These are phyloP conservation scores for Sorex araneus DNA, from an alignment of 2,113 vertebrate species.

Conservation along the genomic window DNA sequence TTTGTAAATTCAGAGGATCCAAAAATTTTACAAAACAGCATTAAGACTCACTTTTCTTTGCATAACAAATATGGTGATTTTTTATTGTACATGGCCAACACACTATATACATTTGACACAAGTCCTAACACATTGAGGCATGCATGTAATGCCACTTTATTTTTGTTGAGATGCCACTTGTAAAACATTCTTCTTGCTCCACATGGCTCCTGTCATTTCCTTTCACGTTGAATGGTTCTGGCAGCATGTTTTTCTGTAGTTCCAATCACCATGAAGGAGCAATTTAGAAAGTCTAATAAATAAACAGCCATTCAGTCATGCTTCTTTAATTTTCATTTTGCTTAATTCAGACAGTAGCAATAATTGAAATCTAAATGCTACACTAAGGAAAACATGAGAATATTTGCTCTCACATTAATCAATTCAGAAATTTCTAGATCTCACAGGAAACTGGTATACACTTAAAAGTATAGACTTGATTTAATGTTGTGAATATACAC, in stretches of 20 bases:
- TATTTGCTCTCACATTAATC: conserved; percentile 29
- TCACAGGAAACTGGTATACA: conserved; percentile 1
- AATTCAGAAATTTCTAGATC: conserved; percentile 2
- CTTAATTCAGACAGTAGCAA: conserved; percentile 47
- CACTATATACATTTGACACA: neutral
- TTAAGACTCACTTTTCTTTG: neutral
- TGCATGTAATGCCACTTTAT: conserved; percentile 10
- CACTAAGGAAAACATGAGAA: conserved; percentile 28
- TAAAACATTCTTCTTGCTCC: conserved; percentile 33
- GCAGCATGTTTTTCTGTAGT: conserved; percentile 30
- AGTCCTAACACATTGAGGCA: neutral
- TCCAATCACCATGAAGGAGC: conserved; percentile 46
- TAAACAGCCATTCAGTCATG: conserved; percentile 53
- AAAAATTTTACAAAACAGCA: conserved; percentile 33
- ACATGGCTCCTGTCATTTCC: conserved; percentile 31
- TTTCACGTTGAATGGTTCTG: conserved; percentile 60
- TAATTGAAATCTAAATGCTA: conserved; percentile 61
- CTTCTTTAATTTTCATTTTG: conserved; percentile 50
- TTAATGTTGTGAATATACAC: conserved; percentile 6
- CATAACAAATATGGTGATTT: conserved; percentile 5
- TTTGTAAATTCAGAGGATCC: too few relatives aligned
- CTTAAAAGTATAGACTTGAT: neutral
- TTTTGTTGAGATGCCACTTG: conserved; percentile 34
- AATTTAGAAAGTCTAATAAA: conserved; percentile 70
- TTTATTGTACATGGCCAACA: neutral